Percentiles rank a stretch among this genome's conserved stretches.
Evolutionary conservation across 2,797 vertebrate genomes (phyloP).

Genomic region (Novumbra hubbsi): DNA sequence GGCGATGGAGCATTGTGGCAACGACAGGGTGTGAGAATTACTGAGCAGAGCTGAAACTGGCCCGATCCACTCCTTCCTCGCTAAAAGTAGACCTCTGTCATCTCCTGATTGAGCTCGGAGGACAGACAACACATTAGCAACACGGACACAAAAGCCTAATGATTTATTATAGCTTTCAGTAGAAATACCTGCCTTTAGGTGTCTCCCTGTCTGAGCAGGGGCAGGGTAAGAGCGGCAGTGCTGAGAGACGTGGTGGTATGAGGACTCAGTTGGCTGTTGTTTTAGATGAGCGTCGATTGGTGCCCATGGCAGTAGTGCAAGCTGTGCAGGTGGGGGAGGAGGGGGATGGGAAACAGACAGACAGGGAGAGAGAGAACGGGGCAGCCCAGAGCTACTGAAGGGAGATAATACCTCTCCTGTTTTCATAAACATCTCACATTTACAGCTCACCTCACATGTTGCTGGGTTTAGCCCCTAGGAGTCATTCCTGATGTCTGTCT

Average conservation of each 20-base stretch:
- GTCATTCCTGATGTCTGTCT: constrained; percentile 33
- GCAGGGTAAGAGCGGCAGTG: constrained; percentile 52
- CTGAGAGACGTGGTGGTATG: constrained; percentile 72
- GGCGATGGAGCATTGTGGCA: constrained; percentile 63
- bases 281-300: neutral
- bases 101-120: constrained; percentile 45
- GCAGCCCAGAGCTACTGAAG: constrained; percentile 9
- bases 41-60: constrained; percentile 41
- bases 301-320: neutral
- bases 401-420: constrained; percentile 33
- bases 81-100: constrained; percentile 62
- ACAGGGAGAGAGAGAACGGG: neutral
- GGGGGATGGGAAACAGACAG: constrained; percentile 23
- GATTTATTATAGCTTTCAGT: constrained; percentile 75
- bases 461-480: constrained; percentile 8
- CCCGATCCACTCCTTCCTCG: constrained; percentile 45
- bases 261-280: constrained; percentile 20
- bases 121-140: constrained; percentile 67
- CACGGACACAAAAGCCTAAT: constrained; percentile 69
- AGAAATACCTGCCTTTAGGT: constrained; percentile 71
- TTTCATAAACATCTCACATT: constrained; percentile 18
- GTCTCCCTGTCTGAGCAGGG: constrained; percentile 46
- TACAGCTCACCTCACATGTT: constrained; percentile 26
- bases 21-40: constrained; percentile 66
- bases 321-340: neutral